Conservation (phyloP, 2,113 vertebrate species). For the human (Homo sapiens) region DNA sequence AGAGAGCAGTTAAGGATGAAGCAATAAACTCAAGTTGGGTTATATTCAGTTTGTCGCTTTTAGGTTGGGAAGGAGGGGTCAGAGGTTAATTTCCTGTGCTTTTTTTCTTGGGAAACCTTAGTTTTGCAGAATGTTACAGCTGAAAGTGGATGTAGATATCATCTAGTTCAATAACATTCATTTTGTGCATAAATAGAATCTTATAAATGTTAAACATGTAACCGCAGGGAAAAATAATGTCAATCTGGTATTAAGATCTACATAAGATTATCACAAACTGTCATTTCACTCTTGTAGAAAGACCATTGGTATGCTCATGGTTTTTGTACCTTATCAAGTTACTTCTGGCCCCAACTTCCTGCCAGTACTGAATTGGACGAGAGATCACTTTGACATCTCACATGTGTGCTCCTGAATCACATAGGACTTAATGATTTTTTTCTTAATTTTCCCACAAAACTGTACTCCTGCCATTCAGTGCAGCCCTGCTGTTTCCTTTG, state of each 20-base stretch:
- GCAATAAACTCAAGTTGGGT: constrained; percentile 21
- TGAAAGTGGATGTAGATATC: constrained; percentile 19
- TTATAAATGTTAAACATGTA: not conserved
- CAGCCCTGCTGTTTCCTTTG: not conserved
- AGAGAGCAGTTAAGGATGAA: not conserved
- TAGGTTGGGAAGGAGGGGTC: not conserved
- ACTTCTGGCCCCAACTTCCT: not conserved
- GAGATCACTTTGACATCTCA: not conserved
- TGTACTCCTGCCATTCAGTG: not conserved
- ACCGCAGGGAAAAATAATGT: not conserved
- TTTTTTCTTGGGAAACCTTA: not conserved
- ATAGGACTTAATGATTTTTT: not conserved
- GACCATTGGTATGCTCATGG: not conserved
- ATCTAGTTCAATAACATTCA: constrained; percentile 3
- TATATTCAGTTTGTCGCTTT: constrained; percentile 38
- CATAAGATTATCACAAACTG: not conserved
- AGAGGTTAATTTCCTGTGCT: constrained; percentile 51
- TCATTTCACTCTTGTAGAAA: not conserved
- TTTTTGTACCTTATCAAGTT: not conserved
- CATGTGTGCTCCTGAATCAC: not conserved
- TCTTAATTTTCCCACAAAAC: not conserved
- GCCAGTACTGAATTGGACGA: not conserved
- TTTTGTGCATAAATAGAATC: not conserved
- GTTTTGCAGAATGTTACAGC: not conserved
- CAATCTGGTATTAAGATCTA: not conserved